Evolutionary conservation across 2,888 invertebrate genomes (phyloP).

Genomic region (Dolomedes plantarius): DNA sequence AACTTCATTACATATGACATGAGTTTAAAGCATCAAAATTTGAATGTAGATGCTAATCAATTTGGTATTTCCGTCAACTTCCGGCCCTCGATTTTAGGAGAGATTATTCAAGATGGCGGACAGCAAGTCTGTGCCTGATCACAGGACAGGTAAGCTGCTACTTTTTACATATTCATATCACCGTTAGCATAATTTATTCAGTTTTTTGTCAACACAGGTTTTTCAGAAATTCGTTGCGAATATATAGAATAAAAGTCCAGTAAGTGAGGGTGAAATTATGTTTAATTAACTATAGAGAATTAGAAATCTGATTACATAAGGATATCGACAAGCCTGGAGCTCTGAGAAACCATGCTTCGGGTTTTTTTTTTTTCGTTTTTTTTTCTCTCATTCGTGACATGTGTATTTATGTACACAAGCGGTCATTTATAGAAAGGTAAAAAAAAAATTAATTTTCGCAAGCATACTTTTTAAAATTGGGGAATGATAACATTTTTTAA

Average conservation of each 20-base stretch:
- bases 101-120: conserved; percentile 72
- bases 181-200: conserved; percentile 71
- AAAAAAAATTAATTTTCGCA: too few relatives aligned
- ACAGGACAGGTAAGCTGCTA: conserved; percentile 62
- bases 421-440: too few relatives aligned
- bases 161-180: conserved; percentile 60
- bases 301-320: neutral
- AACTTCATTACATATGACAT: neutral
- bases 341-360: conserved; percentile 27
- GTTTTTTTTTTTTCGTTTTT: conserved; percentile 39
- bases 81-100: conserved; percentile 62
- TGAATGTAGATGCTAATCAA: conserved; percentile 66
- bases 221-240: neutral
- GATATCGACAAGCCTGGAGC: conserved; percentile 13
- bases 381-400: conserved; percentile 23
- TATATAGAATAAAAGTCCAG: neutral
- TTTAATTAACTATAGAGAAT: neutral
- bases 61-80: conserved; percentile 71
- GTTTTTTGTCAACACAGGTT: conserved; percentile 2
- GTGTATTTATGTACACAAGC: conserved; percentile 44
- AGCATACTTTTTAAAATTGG: too few relatives aligned
- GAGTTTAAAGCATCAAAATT: conserved; percentile 15
- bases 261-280: neutral
- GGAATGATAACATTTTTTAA: too few relatives aligned
- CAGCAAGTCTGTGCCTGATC: conserved; percentile 63